Evolutionary conservation across 1,140 invertebrate genomes (phyloP), one percentile per base, ranked within the genome.

Genomic region (Diorhabda elongata): DNA sequence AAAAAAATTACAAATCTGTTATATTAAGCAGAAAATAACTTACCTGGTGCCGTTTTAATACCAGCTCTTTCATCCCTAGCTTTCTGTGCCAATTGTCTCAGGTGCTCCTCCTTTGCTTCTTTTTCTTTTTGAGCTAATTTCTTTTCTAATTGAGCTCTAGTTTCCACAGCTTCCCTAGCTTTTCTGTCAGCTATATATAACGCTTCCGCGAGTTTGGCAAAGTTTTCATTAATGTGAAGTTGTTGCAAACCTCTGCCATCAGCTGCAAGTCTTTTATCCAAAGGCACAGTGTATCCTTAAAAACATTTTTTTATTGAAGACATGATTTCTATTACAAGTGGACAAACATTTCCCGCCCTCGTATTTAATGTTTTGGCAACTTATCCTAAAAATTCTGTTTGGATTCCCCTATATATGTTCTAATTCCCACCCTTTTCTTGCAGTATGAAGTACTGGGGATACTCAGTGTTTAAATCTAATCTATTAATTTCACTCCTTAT

Each of bases 141-240:
- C 83, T 96, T 95, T 78, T 99, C 97, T 3, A 99, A 83, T 80
- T 98, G 96, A 0, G 96, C 95, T 64, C 98, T 85, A 78, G 95
- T 95, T 81, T 99, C 97, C 0, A 99, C 96, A 60, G 95, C 95
- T 83, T 99, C 97, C 67, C 97, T 83, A 1, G 96, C 95, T 83
- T 99, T 99, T 81, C 98, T 88, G 80, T 99, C 98, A 44, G 98
- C 97, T 76, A 99, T 98, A 78, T 98, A 98, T 11, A 99, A 81
- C 4, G 98, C 94, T 82, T 99, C 98, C 0, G 98, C 94, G 47
- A 99, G 83, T 81, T 99, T 99, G 1, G 97, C 96, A 84, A 99
- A 99, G 79, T 99, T 99, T 82, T 99, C 98, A 80, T 99, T 99
- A 64, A 99, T 97, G 77, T 99, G 98, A 11, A 95, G 91, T 80